Base-by-base conservation (phyloP, 2,797 vertebrate genomes). In the Brachyrhaphis roseni region DNA sequence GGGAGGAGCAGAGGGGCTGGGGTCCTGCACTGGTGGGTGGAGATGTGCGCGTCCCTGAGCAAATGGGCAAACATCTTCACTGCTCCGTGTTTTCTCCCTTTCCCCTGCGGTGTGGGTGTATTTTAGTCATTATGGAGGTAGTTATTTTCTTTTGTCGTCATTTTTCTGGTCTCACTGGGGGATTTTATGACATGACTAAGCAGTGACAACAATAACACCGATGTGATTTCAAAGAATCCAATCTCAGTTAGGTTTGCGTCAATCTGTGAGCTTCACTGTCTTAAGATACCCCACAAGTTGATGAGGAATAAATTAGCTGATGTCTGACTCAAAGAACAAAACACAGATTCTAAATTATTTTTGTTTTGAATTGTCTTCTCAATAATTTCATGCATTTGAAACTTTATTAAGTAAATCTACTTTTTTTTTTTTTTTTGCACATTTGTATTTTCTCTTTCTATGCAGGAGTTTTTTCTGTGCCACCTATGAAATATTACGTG, bases 1-100 rank as follows among this genome's bases (percentile, higher is more conserved):
- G 73, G 73, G 49, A 39, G 64, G 34, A 41, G 64, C 15, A 31
- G 64, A 39, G 18, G 46, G 13, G 64, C 36, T 23, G 77, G 74
- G 34, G 57, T 59, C 41, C n/a, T 74, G 62, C 74, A 73, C 79
- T 72, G 53, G 78, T 57, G 84, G 78, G 72, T 81, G 80, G 78
- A 77, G 88, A 87, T 85, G 75, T n/a, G 41, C 20, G 39, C 66
- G 66, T 68, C 36, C 39, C 36, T 41, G 36, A 39, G 66, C 66
- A 70, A 70, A 46, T 45, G 12, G 41, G 2, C 12, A 45, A 45
- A 45, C 41, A 45, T 71, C 41, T 71, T 71, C 39, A 16, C 41
- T 45, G 26, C 68, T 43, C 11, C 39, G 1, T 3, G 66, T 41
- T 70, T 70, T 43, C 11, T 70, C 39, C 26, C 26, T 26, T 13